Base-by-base conservation (phyloP, 2,113 vertebrate species). In the Aix galericulata region DNA sequence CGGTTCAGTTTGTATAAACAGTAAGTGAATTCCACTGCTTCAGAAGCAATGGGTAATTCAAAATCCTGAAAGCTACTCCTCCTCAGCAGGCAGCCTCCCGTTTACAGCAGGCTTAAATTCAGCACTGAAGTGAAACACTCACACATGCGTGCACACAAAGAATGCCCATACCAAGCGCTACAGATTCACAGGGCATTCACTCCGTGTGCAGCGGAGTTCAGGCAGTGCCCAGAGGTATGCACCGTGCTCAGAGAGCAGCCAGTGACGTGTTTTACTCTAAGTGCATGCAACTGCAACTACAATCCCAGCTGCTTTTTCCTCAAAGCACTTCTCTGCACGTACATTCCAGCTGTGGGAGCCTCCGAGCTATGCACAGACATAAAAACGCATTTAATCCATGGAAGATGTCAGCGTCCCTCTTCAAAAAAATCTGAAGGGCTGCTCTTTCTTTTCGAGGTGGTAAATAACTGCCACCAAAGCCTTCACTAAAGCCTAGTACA, bases 241-340 rank as follows among this genome's bases (percentile, higher is more conserved):
- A 58, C 58, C 1, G 31, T 8, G 63, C 68, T 31, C 83, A 5
- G 8, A 17, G 13, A 17, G 22, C 1, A 48, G 42, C 48, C 17
- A 15, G 1, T 2, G 15, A 52, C 1, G 1, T 13, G 46, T 50
- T 44, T 68, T 36, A 2, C 40, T 16, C 53, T 21, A n/a, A 63
- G 29, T 1, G 9, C 1, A 11, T 1, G 22, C 42, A 13, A 4
- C 40, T 27, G 42, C 48, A 36, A 16, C 26, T 6, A 7, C 32
- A n/a, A 50, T 4, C 42, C 21, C 76, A 56, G 9, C 38, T 13
- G 59, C 64, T 4, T 58, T 20, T 40, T 67, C 48, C 90, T 89
- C 55, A 82, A 48, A 18, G 15, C 38, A 20, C 55, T 31, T 27
- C 10, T 6, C 71, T 38, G 8, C 34, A 2, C 0, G 0, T 8